A percentile compares a stretch with the other conserved stretches of the same genome.
Evolutionary conservation across 2,113 vertebrate species (phyloP).

Genomic region (Otis tarda): DNA sequence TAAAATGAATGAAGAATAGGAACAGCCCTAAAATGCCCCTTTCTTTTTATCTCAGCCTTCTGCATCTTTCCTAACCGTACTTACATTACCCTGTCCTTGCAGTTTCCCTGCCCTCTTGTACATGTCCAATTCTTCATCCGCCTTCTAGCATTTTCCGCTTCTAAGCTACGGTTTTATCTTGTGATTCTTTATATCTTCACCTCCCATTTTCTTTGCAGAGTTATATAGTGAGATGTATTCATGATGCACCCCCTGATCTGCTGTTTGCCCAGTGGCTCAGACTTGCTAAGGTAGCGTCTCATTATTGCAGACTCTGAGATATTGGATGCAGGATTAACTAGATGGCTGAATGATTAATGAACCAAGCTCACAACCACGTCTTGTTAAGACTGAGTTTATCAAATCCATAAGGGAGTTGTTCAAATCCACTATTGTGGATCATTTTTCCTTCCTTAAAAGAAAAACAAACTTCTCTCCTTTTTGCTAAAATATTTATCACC

Average conservation of each 20-base stretch:
- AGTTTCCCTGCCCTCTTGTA: not conserved
- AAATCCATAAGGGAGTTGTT: slow-evolving; percentile 1
- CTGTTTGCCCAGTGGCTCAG: not conserved
- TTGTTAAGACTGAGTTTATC: slow-evolving; percentile 13
- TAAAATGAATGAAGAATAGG: not conserved
- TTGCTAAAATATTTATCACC: not conserved
- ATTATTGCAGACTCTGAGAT: not conserved
- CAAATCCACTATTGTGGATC: not conserved
- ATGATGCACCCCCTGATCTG: not conserved
- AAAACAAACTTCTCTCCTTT: not conserved
- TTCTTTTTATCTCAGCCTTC: not conserved
- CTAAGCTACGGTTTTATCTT: not conserved
- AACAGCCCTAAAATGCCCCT: not conserved
- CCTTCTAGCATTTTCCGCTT: not conserved
- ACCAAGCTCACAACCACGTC: not conserved
- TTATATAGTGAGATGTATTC: not conserved
- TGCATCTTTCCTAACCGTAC: not conserved
- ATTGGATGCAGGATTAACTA: not conserved
- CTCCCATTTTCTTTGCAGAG: not conserved
- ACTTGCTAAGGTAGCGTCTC: not conserved
- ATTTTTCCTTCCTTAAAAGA: not conserved
- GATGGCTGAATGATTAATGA: slow-evolving; percentile 1
- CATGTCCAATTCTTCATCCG: not conserved
- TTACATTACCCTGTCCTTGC: not conserved
- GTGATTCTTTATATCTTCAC: not conserved